Evolutionary conservation across 2,113 vertebrate genomes (phyloP).

Genomic region (Alectura lathami): DNA sequence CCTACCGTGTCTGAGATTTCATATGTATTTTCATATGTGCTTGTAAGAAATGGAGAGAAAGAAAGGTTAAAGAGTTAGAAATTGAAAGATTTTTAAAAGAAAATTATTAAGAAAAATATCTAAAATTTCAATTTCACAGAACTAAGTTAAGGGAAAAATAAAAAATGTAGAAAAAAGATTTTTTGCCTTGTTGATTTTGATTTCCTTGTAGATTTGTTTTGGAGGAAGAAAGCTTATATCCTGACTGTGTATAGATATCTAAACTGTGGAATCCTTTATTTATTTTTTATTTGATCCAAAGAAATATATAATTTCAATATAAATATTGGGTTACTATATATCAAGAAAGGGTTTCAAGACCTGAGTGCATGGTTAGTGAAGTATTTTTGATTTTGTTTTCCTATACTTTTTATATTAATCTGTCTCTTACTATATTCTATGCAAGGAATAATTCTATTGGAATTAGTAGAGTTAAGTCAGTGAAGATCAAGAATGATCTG

Average conservation of each 20-base stretch:
- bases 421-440: neutral
- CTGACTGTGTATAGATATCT: neutral
- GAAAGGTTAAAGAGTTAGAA: neutral
- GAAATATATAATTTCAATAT: neutral
- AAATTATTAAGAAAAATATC: neutral
- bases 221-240: neutral
- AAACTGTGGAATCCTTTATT: neutral
- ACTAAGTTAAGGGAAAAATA: neutral
- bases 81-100: neutral
- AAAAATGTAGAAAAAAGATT: neutral
- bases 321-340: neutral
- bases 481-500: neutral
- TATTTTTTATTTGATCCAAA: neutral
- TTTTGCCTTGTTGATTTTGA: neutral
- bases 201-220: neutral
- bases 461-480: neutral
- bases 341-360: neutral
- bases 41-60: neutral
- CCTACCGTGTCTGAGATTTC: neutral
- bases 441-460: neutral
- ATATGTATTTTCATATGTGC: rapidly evolving
- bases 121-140: neutral
- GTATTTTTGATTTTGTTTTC: neutral
- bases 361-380: neutral
- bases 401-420: neutral